Conservation (phyloP, 2,888 invertebrate genomes). For the Odontothrips loti region DNA sequence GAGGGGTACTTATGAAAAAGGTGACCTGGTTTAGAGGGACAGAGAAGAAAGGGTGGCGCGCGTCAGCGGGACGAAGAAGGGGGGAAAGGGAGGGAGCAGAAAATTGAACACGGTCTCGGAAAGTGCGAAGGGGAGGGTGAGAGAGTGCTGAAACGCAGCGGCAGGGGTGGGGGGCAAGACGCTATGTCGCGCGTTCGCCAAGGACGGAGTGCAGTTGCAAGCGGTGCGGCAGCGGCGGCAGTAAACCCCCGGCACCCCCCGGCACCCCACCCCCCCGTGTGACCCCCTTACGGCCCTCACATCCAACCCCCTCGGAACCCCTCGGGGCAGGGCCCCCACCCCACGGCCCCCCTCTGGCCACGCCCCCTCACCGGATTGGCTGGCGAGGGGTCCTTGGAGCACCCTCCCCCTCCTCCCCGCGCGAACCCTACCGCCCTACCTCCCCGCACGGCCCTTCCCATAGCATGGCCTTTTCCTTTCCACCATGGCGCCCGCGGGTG, state of each 20-base stretch:
- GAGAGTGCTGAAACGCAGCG: not conserved
- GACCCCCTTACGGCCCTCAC: not conserved
- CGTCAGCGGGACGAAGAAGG: not conserved
- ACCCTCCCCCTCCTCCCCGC: not conserved
- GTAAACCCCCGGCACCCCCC: not conserved
- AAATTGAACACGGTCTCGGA: slow-evolving; percentile 18
- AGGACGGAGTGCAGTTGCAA: slow-evolving; percentile 19
- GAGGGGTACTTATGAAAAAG: not conserved
- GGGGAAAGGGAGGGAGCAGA: not conserved
- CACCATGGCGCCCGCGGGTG: not conserved
- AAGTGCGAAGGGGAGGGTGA: not conserved
- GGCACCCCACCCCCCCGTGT: not conserved
- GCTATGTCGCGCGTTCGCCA: not conserved
- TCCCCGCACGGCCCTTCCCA: not conserved
- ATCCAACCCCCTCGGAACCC: not conserved
- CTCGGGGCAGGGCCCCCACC: not conserved
- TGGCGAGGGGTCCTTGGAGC: no score
- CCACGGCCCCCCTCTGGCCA: not conserved
- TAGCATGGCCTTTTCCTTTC: not conserved
- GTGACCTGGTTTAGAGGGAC: not conserved
- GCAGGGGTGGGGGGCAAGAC: not conserved
- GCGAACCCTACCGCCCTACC: not conserved
- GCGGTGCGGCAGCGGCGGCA: not conserved
- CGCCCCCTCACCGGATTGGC: slow-evolving; percentile 6
- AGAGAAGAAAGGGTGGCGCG: not conserved